A percentile compares a stretch with the other conserved stretches of the same genome.
Conservation (phyloP, 37 sponge, comb jelly and placozoan genomes). For the Oscarella lobularis region DNA sequence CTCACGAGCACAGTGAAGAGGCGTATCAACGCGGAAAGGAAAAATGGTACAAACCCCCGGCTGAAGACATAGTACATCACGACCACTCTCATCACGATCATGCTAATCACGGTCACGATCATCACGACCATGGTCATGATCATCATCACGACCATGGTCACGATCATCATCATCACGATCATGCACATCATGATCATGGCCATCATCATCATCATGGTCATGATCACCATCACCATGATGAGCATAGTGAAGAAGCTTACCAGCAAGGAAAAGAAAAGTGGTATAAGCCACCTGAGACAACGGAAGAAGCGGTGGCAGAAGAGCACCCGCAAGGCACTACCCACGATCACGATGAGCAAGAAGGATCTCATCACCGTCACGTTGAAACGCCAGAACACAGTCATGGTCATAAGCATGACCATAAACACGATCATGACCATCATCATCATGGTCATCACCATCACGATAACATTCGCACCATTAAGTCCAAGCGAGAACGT, state of each 20-base stretch:
- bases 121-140: not conserved
- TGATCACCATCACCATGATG: not conserved
- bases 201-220: constrained; percentile 3
- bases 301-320: too few relatives aligned
- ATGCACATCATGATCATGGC: not conserved
- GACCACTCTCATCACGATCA: not conserved
- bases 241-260: not conserved
- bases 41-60: not conserved
- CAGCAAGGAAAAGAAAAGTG: not conserved
- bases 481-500: not conserved
- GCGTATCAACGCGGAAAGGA: not conserved
- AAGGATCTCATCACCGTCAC: not conserved
- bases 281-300: not conserved
- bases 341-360: not conserved
- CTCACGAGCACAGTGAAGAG: not conserved
- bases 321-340: not conserved
- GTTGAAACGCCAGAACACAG: not conserved
- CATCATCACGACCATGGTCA: not conserved
- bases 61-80: not conserved
- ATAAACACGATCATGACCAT: not conserved
- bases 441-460: not conserved
- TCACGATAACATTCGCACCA: not conserved
- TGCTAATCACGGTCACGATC: not conserved
- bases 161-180: not conserved
- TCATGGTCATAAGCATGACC: not conserved